phyloP scores from a whole-genome alignment of 2,888 invertebrate species.

The Phytoseiulus persimilis region DNA sequence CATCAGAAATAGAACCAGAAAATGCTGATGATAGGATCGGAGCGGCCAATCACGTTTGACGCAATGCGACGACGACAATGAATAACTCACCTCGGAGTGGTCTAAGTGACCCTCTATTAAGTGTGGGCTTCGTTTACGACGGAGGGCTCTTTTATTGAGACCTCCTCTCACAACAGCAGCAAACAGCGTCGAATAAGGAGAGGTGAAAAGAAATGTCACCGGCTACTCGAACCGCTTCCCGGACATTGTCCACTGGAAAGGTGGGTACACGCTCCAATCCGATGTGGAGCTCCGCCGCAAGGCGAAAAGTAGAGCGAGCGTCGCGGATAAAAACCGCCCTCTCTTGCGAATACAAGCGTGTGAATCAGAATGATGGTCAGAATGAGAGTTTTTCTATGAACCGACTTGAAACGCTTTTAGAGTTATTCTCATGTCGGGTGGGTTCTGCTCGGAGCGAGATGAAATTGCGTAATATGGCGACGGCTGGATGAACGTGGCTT shows the following conservation, averaged over 20 bases:
- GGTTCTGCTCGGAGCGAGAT: no score
- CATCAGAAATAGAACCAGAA: not conserved
- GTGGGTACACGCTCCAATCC: not conserved
- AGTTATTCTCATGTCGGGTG: no score
- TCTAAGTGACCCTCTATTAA: not conserved
- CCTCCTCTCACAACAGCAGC: not conserved
- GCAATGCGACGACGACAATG: not conserved
- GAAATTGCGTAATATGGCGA: no score
- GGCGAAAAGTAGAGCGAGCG: not conserved
- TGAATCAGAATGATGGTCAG: not conserved
- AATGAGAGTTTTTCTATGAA: no score
- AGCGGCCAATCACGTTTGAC: not conserved
- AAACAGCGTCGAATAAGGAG: not conserved
- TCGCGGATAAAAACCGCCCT: not conserved
- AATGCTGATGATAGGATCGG: not conserved
- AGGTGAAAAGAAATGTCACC: not conserved
- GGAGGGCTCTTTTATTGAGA: conserved; percentile 5
- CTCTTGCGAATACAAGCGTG: not conserved
- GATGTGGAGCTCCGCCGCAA: not conserved
- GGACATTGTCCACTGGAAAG: not conserved
- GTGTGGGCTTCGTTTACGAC: not conserved
- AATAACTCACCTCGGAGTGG: conserved; percentile 5
- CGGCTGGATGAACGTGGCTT: no score
- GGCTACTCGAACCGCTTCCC: not conserved
- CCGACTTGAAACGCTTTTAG: no score